These are phyloP conservation scores for Halcyon smyrnensis DNA, from an alignment of 2,797 vertebrate genomes.

Conservation along the genomic window DNA sequence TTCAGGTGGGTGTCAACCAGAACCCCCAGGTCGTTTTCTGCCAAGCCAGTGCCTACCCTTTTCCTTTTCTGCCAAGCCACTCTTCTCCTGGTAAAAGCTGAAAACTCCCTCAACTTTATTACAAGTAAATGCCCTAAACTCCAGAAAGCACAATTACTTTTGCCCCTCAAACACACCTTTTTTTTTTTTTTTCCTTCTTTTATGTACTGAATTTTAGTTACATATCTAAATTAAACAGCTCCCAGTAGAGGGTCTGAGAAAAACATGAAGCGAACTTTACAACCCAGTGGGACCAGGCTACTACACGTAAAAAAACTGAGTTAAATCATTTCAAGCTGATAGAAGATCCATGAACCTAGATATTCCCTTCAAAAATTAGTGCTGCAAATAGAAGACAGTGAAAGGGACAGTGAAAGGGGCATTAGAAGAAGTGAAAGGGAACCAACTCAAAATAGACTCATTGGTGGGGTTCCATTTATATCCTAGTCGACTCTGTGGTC, in stretches of 20 bases:
- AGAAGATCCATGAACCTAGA: neutral
- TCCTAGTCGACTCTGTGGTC: too few relatives aligned
- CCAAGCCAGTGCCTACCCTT: too few relatives aligned
- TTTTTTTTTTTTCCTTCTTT: rapidly evolving
- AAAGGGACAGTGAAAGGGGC: neutral
- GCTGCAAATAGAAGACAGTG: neutral
- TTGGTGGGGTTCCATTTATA: too few relatives aligned
- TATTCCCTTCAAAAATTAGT: neutral
- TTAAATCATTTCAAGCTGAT: neutral
- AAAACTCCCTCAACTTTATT: neutral
- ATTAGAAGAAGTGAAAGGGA: neutral
- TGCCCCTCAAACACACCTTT: neutral
- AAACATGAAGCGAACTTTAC: neutral
- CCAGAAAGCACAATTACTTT: neutral
- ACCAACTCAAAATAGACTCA: too few relatives aligned
- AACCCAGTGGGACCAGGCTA: rapidly evolving
- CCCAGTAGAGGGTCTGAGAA: neutral
- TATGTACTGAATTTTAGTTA: neutral
- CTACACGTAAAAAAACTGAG: neutral
- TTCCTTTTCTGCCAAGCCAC: too few relatives aligned
- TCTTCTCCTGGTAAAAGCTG: neutral
- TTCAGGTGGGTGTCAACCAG: too few relatives aligned
- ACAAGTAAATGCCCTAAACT: neutral
- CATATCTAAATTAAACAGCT: neutral
- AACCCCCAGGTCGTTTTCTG: too few relatives aligned